Conservation (phyloP, 2,797 vertebrate species). For the Gymnoscopelus microlampas region DNA sequence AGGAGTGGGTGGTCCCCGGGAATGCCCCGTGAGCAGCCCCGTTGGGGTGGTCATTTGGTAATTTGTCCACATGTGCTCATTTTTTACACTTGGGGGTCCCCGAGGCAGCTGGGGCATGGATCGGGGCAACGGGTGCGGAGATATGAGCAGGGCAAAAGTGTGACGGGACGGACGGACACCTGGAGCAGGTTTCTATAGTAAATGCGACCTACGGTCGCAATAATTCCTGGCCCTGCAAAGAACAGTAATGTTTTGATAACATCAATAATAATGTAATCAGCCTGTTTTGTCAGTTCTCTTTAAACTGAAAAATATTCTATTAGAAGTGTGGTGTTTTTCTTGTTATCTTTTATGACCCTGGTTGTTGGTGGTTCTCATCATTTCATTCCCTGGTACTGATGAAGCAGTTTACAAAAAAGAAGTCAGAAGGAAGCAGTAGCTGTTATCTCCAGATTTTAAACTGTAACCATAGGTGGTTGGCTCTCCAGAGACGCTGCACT, state of each 20-base stretch:
- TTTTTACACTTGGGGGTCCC: too few relatives aligned
- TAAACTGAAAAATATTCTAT: slow-evolving; percentile 14
- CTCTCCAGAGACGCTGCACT: neutral
- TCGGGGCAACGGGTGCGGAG: too few relatives aligned
- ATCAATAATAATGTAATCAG: slow-evolving; percentile 10
- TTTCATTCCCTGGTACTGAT: slow-evolving; percentile 13
- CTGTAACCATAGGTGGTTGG: neutral
- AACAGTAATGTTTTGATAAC: neutral
- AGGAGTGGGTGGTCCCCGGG: too few relatives aligned
- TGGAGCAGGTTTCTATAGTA: too few relatives aligned
- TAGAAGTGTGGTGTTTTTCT: slow-evolving; percentile 1
- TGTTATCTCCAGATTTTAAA: slow-evolving; percentile 20
- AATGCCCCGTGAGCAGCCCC: too few relatives aligned
- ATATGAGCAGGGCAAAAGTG: too few relatives aligned
- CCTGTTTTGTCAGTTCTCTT: neutral
- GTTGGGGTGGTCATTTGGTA: too few relatives aligned
- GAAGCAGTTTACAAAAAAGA: slow-evolving; percentile 25
- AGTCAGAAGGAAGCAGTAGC: slow-evolving; percentile 21
- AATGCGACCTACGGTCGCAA: too few relatives aligned
- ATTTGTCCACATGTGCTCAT: too few relatives aligned
- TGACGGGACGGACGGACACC: too few relatives aligned
- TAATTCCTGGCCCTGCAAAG: neutral
- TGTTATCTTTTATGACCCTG: neutral
- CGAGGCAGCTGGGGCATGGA: too few relatives aligned
- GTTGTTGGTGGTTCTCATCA: slow-evolving; percentile 25